Evolutionary conservation across 2,113 vertebrate genomes (phyloP).

Genomic region (Pristiophorus japonicus): DNA sequence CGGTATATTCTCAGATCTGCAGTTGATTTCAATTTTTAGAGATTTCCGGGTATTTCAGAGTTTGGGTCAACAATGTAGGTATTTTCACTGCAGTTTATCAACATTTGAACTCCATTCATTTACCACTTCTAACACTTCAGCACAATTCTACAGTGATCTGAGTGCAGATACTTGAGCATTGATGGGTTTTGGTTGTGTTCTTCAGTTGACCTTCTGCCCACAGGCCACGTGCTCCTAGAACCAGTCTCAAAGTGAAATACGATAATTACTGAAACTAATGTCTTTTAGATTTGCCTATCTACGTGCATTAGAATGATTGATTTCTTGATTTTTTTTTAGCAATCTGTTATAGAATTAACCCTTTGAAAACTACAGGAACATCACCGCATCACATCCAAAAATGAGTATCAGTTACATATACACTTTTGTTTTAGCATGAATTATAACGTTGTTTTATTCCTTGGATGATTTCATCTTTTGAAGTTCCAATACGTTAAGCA

Average conservation of each 20-base stretch:
- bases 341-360: neutral
- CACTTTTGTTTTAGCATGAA: neutral
- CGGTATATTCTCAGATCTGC: neutral
- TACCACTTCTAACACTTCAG: neutral
- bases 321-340: neutral
- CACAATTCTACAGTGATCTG: neutral
- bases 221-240: neutral
- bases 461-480: neutral
- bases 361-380: neutral
- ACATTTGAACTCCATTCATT: neutral
- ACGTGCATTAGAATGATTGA: neutral
- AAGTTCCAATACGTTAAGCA: neutral
- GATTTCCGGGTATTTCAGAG: neutral
- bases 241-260: neutral
- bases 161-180: neutral
- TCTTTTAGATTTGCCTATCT: neutral
- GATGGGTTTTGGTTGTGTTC: neutral
- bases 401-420: neutral
- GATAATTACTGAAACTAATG: neutral
- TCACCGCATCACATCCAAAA: neutral
- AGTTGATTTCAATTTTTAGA: slow-evolving; percentile 4
- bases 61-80: neutral
- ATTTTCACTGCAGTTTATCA: neutral
- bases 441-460: neutral
- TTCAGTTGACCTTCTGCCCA: slow-evolving; percentile 17